phyloP scores from a whole-genome alignment of 1,140 invertebrate species.

The Drepana arcuata region DNA sequence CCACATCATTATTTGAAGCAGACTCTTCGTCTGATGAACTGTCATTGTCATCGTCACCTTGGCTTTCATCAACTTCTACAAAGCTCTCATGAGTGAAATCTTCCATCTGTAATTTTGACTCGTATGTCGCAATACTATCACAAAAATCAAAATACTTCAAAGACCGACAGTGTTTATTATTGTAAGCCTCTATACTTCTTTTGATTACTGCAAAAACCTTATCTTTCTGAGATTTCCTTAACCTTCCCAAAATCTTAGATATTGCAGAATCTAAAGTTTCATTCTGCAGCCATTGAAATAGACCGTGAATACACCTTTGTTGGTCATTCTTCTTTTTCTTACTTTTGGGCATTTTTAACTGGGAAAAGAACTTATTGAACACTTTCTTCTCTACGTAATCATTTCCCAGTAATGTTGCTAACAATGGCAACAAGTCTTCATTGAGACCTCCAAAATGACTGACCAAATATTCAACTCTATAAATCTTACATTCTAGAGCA shows the following conservation, averaged over 20 bases:
- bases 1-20: constrained; percentile 7
- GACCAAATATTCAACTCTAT: constrained; percentile 79
- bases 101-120: constrained; percentile 5
- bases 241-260: constrained; percentile 74
- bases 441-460: constrained; percentile 77
- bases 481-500: constrained; percentile 77
- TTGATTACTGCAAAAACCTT: constrained; percentile 73
- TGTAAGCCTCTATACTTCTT: constrained; percentile 76
- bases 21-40: constrained; percentile 14
- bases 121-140: neutral
- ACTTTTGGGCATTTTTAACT: constrained; percentile 76
- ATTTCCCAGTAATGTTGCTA: constrained; percentile 89
- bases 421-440: constrained; percentile 79
- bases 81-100: constrained; percentile 10
- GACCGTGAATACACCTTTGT: constrained; percentile 77
- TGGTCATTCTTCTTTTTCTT: constrained; percentile 71
- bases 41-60: constrained; percentile 17
- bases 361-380: constrained; percentile 80
- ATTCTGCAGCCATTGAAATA: constrained; percentile 82
- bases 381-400: constrained; percentile 83
- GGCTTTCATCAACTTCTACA: constrained; percentile 12
- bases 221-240: constrained; percentile 71
- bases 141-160: constrained; percentile 71
- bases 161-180: constrained; percentile 70
- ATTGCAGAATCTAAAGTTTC: constrained; percentile 80